Conservation (phyloP, 2,888 invertebrate species). For the Drosophila engyochracea region DNA sequence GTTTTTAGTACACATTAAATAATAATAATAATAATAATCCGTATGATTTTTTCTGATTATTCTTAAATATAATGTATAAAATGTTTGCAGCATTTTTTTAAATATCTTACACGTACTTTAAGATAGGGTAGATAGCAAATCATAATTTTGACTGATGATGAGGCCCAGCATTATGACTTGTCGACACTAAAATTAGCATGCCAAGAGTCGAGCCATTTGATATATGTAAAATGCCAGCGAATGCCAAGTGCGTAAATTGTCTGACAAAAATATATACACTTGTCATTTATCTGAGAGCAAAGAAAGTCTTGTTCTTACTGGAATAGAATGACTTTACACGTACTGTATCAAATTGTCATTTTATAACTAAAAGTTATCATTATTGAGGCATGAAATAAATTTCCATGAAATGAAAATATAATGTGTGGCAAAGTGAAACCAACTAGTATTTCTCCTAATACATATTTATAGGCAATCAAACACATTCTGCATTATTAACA, state of each 20-base stretch:
- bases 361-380: slow-evolving; percentile 33
- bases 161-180: slow-evolving; percentile 19
- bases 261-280: slow-evolving; percentile 52
- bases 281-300: slow-evolving; percentile 41
- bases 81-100: neutral
- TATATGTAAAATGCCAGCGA: slow-evolving; percentile 19
- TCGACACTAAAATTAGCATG: slow-evolving; percentile 48
- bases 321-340: neutral
- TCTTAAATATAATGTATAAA: no score
- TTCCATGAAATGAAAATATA: neutral
- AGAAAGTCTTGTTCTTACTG: neutral
- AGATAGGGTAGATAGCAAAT: slow-evolving; percentile 6
- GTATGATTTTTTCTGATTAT: neutral
- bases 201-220: slow-evolving; percentile 33
- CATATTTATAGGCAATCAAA: neutral
- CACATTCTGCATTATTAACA: neutral
- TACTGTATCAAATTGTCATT: slow-evolving; percentile 37
- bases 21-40: neutral
- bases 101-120: slow-evolving; percentile 16
- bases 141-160: slow-evolving; percentile 46
- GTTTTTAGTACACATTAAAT: neutral
- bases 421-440: neutral
- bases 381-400: neutral
- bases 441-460: neutral
- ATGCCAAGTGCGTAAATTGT: slow-evolving; percentile 36